These are phyloP conservation scores for Luperina testacea DNA, from an alignment of 2,888 invertebrate genomes.

Conservation along the genomic window DNA sequence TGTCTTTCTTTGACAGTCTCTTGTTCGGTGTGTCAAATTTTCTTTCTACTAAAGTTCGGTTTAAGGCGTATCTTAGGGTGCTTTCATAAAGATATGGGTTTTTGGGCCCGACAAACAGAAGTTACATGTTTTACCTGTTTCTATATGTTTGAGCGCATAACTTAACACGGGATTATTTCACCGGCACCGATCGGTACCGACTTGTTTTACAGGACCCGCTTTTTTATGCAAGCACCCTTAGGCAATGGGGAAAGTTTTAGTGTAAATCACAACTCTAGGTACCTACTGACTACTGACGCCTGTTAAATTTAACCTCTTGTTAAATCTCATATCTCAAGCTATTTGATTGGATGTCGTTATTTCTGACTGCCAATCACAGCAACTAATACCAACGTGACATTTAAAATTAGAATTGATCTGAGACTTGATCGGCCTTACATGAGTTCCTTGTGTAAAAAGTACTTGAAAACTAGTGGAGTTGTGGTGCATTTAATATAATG, in stretches of 20 bases:
- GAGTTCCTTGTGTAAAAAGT: not conserved
- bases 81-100: no score
- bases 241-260: not conserved
- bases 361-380: not conserved
- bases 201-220: no score
- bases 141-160: no score
- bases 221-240: not conserved
- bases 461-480: not conserved
- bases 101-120: no score
- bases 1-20: not conserved
- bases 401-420: not conserved
- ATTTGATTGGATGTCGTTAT: not conserved
- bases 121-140: no score
- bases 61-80: not conserved
- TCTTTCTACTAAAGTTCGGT: not conserved
- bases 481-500: conserved; percentile 30
- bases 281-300: no score
- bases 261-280: not conserved
- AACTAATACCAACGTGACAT: not conserved
- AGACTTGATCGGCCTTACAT: not conserved
- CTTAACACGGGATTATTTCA: no score
- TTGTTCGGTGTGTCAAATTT: not conserved
- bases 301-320: not conserved
- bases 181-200: no score
- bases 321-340: not conserved